A percentile compares a stretch with the other conserved stretches of the same genome.
Conservation (phyloP, 2,113 vertebrate genomes). For the Chamaetylas fuelleborni region DNA sequence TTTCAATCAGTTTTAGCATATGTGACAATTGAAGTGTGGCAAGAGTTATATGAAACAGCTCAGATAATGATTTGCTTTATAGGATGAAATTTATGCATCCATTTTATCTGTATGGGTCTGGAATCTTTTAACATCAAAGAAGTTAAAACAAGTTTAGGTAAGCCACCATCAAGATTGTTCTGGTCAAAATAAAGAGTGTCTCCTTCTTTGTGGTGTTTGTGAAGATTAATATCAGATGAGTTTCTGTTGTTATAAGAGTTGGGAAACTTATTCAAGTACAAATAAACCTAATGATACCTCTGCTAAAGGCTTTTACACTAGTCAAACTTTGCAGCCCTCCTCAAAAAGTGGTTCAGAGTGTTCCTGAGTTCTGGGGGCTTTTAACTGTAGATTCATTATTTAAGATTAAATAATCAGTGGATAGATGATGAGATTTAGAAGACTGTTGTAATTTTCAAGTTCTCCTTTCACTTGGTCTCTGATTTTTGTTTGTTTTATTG, state of each 20-base stretch:
- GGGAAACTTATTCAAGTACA: not conserved
- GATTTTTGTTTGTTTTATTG: not conserved
- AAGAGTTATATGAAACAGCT: not conserved
- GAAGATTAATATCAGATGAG: not conserved
- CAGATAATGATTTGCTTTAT: constrained; percentile 3
- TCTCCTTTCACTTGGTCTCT: not conserved
- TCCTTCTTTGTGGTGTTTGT: not conserved
- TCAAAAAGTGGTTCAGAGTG: not conserved
- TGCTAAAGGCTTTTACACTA: not conserved
- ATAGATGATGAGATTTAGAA: not conserved
- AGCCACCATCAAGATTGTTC: not conserved
- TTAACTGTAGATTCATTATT: not conserved
- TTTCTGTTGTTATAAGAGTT: not conserved
- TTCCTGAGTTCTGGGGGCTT: not conserved
- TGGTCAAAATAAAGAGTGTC: not conserved
- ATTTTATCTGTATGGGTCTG: not conserved
- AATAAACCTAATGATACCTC: not conserved
- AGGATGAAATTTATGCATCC: not conserved
- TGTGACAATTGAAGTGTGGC: not conserved
- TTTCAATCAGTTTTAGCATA: constrained; percentile 28
- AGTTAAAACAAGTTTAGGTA: not conserved
- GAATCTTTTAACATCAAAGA: not conserved
- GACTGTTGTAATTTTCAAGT: not conserved
- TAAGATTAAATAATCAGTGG: not conserved
- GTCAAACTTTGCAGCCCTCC: not conserved